phyloP scores from a whole-genome alignment of 2,888 invertebrate genomes.

The Pasiphila rectangulata region DNA sequence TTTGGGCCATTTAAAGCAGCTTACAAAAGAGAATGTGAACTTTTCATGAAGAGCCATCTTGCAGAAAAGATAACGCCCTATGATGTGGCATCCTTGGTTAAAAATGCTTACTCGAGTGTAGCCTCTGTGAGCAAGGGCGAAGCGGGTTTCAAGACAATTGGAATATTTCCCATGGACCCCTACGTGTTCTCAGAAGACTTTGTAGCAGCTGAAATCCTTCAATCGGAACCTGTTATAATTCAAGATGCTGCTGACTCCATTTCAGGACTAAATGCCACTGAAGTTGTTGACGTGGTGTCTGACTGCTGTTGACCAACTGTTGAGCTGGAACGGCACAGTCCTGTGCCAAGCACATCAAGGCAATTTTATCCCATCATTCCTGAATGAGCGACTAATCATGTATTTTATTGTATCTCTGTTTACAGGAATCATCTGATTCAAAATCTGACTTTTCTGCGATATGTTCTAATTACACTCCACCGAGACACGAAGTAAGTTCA shows the following conservation, averaged over 20 bases:
- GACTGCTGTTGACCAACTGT: too few relatives aligned
- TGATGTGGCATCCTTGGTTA: constrained; percentile 23
- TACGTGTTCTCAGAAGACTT: constrained; percentile 28
- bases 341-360: not conserved
- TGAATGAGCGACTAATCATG: too few relatives aligned
- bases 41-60: constrained; percentile 6
- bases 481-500: too few relatives aligned
- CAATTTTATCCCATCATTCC: not conserved
- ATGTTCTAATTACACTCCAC: too few relatives aligned
- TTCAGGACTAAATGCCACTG: not conserved
- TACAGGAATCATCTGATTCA: too few relatives aligned
- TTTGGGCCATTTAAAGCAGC: constrained; percentile 40
- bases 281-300: not conserved
- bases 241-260: constrained; percentile 12
- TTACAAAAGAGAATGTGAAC: constrained; percentile 26
- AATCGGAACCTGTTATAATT: constrained; percentile 23
- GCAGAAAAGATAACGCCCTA: constrained; percentile 23
- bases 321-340: not conserved
- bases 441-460: too few relatives aligned
- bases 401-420: too few relatives aligned
- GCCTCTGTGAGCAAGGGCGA: constrained; percentile 30
- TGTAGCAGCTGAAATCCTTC: constrained; percentile 23
- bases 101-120: constrained; percentile 24
- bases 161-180: constrained; percentile 26
- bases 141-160: constrained; percentile 28